These are phyloP conservation scores for Falcaria lacertinaria DNA, from an alignment of 2,888 invertebrate genomes.

Conservation along the genomic window DNA sequence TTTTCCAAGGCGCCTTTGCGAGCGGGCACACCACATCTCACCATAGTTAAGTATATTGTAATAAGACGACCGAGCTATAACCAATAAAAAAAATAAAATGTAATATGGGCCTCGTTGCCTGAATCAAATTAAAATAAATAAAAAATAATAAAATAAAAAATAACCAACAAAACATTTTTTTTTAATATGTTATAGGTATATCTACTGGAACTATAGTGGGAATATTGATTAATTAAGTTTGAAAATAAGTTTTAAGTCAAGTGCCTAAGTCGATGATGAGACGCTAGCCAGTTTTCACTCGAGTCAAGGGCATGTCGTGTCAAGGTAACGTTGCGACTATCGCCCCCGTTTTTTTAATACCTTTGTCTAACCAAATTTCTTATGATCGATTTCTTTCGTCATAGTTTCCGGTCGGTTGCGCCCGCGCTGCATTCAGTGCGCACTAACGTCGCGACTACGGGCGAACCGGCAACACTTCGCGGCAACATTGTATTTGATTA, in stretches of 20 bases:
- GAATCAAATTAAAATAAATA: no score
- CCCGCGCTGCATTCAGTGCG: slow-evolving; percentile 31
- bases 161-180: no score
- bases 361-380: slow-evolving; percentile 60
- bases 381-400: slow-evolving; percentile 65
- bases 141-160: no score
- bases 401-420: slow-evolving; percentile 58
- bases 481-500: slow-evolving; percentile 2
- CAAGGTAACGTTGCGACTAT: slow-evolving; percentile 68
- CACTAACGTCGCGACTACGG: slow-evolving; percentile 2
- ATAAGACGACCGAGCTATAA: no score
- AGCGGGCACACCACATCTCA: no score
- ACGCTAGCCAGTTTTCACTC: slow-evolving; percentile 55
- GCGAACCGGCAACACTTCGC: slow-evolving; percentile 5
- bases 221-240: not conserved
- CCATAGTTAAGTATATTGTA: no score
- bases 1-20: no score
- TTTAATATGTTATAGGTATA: no score
- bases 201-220: no score
- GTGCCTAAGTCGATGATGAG: slow-evolving; percentile 22
- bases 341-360: slow-evolving; percentile 60
- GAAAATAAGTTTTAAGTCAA: not conserved
- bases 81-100: no score
- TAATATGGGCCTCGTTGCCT: no score
- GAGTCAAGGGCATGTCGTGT: slow-evolving; percentile 68